Percentiles rank a stretch among this genome's conserved stretches.
Conservation (phyloP, 1,140 invertebrate species). For the Choristoneura fumiferana region DNA sequence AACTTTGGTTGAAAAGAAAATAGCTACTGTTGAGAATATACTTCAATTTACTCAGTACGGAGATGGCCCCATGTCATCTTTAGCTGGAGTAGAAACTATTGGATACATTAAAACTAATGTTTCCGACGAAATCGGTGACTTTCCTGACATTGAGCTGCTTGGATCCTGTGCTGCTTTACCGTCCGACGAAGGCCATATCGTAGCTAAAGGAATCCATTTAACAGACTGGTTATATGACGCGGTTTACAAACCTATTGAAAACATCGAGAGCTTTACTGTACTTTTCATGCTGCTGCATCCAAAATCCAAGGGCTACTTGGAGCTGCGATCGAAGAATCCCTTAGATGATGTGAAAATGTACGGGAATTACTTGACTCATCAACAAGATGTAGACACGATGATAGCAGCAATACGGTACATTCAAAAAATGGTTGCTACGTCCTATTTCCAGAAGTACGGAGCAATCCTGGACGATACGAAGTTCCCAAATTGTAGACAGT, state of each 20-base stretch:
- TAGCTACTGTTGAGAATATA: constrained; percentile 68
- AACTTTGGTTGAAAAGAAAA: constrained; percentile 65
- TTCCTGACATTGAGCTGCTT: constrained; percentile 82
- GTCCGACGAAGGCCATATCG: constrained; percentile 82
- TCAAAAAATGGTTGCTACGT: constrained; percentile 80
- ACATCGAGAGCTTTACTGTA: constrained; percentile 82
- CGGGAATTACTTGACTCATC: constrained; percentile 85
- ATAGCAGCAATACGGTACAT: constrained; percentile 84
- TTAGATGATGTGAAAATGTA: constrained; percentile 85
- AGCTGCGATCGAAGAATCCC: constrained; percentile 85
- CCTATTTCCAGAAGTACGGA: constrained; percentile 80
- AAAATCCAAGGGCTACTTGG: constrained; percentile 84
- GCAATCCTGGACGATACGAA: constrained; percentile 78
- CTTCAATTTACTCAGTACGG: constrained; percentile 74
- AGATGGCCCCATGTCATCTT: constrained; percentile 75
- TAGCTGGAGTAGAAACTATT: constrained; percentile 82
- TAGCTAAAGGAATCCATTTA: constrained; percentile 79
- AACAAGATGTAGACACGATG: constrained; percentile 83
- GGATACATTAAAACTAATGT: constrained; percentile 82
- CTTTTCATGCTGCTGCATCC: constrained; percentile 87
- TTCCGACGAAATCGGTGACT: constrained; percentile 74
- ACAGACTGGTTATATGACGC: constrained; percentile 80
- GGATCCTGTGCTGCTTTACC: constrained; percentile 75
- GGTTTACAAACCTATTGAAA: constrained; percentile 79
- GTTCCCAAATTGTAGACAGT: constrained; percentile 80